These are phyloP conservation scores for Calonectris borealis DNA, from an alignment of 2,113 vertebrate genomes.

Conservation along the genomic window DNA sequence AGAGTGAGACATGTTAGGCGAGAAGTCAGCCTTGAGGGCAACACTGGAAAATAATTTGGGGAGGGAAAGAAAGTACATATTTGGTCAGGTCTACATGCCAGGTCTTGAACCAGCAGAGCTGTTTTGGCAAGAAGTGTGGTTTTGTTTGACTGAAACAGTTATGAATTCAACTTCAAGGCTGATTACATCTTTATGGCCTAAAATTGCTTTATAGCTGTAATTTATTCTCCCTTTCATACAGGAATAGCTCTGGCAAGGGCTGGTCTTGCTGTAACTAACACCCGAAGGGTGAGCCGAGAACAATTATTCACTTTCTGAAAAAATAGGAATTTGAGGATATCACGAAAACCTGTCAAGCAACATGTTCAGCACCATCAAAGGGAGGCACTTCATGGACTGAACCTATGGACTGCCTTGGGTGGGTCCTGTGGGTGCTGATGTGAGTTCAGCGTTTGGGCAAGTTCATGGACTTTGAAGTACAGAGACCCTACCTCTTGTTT, in stretches of 20 bases:
- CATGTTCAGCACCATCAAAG: background rate
- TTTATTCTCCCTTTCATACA: conserved; percentile 12
- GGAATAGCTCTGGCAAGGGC: background rate
- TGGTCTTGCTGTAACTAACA: background rate
- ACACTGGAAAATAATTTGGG: background rate
- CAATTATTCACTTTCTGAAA: background rate
- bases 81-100: background rate
- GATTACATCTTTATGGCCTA: conserved; percentile 35
- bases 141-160: conserved; percentile 12
- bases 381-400: background rate
- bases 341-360: background rate
- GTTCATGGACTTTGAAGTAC: background rate
- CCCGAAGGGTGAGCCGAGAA: background rate
- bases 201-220: conserved; percentile 5
- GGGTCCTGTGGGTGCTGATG: background rate
- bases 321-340: background rate
- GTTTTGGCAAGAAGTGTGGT: background rate
- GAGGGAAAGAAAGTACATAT: background rate
- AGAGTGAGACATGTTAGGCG: background rate
- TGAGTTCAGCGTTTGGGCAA: background rate
- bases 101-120: conserved; percentile 22
- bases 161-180: background rate
- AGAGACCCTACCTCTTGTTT: background rate
- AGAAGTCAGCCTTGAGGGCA: background rate
- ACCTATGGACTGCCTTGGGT: background rate